Conservation (phyloP, 2,888 invertebrate genomes). For the Parnassius glacialis region DNA sequence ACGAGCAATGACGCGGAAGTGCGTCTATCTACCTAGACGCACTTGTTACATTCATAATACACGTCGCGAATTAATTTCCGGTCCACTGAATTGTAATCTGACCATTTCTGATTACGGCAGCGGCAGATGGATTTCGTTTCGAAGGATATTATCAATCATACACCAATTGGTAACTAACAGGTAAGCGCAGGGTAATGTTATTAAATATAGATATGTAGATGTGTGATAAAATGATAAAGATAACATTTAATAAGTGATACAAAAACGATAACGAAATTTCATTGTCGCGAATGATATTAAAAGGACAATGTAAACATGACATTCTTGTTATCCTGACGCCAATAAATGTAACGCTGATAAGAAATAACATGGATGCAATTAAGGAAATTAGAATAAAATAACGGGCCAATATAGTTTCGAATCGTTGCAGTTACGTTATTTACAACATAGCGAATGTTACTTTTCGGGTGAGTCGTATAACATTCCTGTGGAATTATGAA, state of each 20-base stretch:
- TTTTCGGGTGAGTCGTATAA: conserved; percentile 9
- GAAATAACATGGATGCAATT: conserved; percentile 5
- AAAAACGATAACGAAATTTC: conserved; percentile 5
- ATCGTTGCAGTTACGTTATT: conserved; percentile 45
- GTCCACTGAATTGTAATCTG: neutral
- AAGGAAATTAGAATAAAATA: conserved; percentile 12
- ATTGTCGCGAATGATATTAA: conserved; percentile 18
- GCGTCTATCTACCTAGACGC: neutral
- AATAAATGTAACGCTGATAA: conserved; percentile 8
- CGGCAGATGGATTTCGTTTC: neutral
- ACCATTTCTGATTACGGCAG: neutral
- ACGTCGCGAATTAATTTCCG: conserved; percentile 7
- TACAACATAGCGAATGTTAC: neutral
- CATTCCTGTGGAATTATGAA: conserved; percentile 13
- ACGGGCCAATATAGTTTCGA: conserved; percentile 24
- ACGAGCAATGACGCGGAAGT: conserved; percentile 1
- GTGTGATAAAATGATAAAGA: no score
- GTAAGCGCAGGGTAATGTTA: no score
- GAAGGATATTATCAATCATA: neutral
- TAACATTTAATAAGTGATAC: neutral
- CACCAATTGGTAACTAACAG: no score
- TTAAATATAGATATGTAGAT: no score
- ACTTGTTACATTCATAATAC: neutral
- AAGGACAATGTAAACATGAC: conserved; percentile 2
- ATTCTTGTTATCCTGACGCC: conserved; percentile 3